Evolutionary conservation across 2,888 invertebrate species (phyloP), one percentile per base, ranked within the genome.

Genomic region (Iselma pallidipennis): DNA sequence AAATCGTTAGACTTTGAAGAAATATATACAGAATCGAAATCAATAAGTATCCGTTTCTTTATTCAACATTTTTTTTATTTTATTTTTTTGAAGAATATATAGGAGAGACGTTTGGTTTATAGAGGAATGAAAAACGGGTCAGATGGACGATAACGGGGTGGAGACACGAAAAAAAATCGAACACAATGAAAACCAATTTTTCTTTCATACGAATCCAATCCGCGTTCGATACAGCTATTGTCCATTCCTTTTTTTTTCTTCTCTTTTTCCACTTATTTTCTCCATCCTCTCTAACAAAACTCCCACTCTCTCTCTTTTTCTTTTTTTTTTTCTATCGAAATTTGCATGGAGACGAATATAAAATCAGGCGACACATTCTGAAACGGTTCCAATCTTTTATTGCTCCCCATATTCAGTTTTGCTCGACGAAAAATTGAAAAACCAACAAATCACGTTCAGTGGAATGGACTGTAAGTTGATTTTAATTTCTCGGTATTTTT

Each of bases 101-200:
- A 7, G 16, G 6, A 14, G 3, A 4, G 4, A n/a, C n/a, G 33
- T 33, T 37, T 9, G 16, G 7, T 16, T 37, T 37, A 16, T 37
- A 2, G 16, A 19, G 16, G 37, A 37, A 37, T 37, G 37, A 37
- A 37, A 37, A 37, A 16, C 37, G 37, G 37, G 37, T 37, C 37
- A 37, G 37, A 37, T 37, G 37, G 37, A 37, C 37, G 37, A 37
- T 37, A 37, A 37, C 37, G 10, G 37, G 37, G 37, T 16, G 37
- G 37, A 37, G 16, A 37, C 37, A 37, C 5, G 42, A 57, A 61
- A 61, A 57, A 50, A 29, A 14, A 45, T 45, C 26, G 29, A 51
- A 51, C 21, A 57, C 61, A 62, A 62, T 62, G 45, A 55, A 58
- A 62, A 62, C 57, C 61, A 62, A 62, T 62, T 62, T 62, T 62